Conservation (phyloP, 2,113 vertebrate genomes). For the Pundamilia nyererei region DNA sequence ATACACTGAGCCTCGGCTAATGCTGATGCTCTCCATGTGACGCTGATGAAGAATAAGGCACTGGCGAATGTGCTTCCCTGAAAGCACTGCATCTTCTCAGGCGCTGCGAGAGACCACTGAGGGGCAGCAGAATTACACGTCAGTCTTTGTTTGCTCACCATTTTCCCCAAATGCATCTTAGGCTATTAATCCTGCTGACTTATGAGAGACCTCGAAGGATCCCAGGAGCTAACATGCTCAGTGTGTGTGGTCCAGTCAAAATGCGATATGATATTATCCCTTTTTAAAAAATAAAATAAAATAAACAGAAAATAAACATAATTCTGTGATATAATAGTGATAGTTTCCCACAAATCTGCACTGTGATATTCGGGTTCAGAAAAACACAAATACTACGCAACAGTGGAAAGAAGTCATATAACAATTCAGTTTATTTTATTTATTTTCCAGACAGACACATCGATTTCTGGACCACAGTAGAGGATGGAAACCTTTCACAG, state of each 20-base stretch:
- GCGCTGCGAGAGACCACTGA: conserved; percentile 36
- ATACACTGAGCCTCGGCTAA: conserved; percentile 29
- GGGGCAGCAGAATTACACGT: conserved; percentile 57
- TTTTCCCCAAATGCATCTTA: not conserved
- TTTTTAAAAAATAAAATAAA: not conserved
- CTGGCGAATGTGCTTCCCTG: not conserved
- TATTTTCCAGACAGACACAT: conserved; percentile 97
- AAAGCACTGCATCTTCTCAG: not conserved
- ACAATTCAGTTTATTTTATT: conserved; percentile 95
- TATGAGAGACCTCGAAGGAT: conserved; percentile 36
- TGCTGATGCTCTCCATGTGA: conserved; percentile 34
- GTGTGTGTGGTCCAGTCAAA: not conserved
- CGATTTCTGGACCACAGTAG: conserved; percentile 99
- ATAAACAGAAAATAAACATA: not conserved
- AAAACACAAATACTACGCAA: conserved; percentile 30
- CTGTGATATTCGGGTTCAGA: not conserved
- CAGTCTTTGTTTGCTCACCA: not conserved
- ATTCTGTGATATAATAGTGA: not conserved
- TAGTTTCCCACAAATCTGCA: not conserved
- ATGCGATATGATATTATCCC: not conserved
- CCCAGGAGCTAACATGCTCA: not conserved
- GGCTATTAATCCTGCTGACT: conserved; percentile 43
- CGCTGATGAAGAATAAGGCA: not conserved
- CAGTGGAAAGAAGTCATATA: conserved; percentile 65
- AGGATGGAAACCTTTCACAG: conserved; percentile 99